Evolutionary conservation across 2,888 invertebrate species (phyloP), one percentile per base, ranked within the genome.

Genomic region (Charanyca ferruginea): DNA sequence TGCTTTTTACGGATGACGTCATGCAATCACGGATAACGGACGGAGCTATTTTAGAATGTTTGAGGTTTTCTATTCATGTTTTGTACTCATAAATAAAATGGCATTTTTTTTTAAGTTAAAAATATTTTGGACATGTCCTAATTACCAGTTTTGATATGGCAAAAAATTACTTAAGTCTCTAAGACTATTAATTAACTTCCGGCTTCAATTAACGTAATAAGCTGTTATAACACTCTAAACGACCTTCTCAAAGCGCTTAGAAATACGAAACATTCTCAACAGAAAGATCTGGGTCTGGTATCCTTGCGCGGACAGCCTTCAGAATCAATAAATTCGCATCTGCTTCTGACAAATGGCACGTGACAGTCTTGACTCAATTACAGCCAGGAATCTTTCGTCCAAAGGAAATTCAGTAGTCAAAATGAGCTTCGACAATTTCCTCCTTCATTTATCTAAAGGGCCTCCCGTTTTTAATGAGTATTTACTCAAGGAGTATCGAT

Each of bases 1-100:
- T 83, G 69, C 53, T 74, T 74, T 85, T 89, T 77, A 85, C 86
- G 85, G 83, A 73, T 83, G 83, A 83, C 67, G 66, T 79, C 71
- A 52, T 88, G 77, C 84, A 89, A 90, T 90, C 88, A 79, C 65
- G 64, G 68, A 59, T 52, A 54, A 58, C 57, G 62, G 61, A 70
- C 66, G 62, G 49, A 54, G 74, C 60, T 58, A 64, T 79, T 80
- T 71, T 66, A 45, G 68, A 16, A 45, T 61, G 69, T 63, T 63
- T 66, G 57, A 20, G 57, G 52, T 49, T 60, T 65, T 32, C n/a
- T 48, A 42, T 60, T 53, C 41, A 77, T 20, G 52, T 57, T 55
- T 57, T 49, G 41, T 35, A 13, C 16, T 16, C 6, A 48, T 25
- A 18, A 42, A 42, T 8, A 42, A 42, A 42, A 42, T 38, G 38